Conservation (phyloP, 2,888 invertebrate species). For the Cyaniris semiargus region DNA sequence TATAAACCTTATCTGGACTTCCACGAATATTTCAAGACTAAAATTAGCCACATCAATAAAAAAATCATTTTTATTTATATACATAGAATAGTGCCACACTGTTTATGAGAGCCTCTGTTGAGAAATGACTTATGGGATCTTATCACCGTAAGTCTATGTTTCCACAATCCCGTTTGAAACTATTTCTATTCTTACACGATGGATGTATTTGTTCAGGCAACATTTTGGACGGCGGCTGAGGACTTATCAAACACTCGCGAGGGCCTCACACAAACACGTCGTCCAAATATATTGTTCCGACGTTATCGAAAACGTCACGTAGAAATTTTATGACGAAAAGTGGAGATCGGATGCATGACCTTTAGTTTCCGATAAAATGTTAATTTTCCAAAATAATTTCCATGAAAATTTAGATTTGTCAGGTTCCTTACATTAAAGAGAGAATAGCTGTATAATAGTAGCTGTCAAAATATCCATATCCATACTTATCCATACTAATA, state of each 20-base stretch:
- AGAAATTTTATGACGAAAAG: not conserved
- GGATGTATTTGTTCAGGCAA: not conserved
- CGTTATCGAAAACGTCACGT: not conserved
- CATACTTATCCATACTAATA: too few species aligned
- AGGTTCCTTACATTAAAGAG: too few species aligned
- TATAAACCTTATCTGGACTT: too few species aligned
- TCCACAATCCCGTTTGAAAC: not conserved
- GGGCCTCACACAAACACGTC: not conserved
- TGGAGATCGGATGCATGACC: not conserved
- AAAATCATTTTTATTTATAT: too few species aligned
- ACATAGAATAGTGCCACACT: too few species aligned
- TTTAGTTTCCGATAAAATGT: too few species aligned
- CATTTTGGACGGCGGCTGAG: conserved; percentile 1
- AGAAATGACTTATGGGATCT: not conserved
- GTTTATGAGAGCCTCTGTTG: not conserved
- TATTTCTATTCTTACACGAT: not conserved
- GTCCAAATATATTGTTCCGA: not conserved
- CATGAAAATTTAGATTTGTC: too few species aligned
- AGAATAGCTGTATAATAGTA: too few species aligned
- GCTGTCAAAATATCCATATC: too few species aligned
- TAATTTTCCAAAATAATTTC: too few species aligned
- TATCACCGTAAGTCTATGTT: not conserved
- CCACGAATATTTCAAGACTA: too few species aligned
- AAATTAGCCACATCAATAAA: too few species aligned
- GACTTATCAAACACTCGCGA: not conserved